Evolutionary conservation across 1,140 invertebrate genomes (phyloP).

Genomic region (Leptestheria dahalacensis): DNA sequence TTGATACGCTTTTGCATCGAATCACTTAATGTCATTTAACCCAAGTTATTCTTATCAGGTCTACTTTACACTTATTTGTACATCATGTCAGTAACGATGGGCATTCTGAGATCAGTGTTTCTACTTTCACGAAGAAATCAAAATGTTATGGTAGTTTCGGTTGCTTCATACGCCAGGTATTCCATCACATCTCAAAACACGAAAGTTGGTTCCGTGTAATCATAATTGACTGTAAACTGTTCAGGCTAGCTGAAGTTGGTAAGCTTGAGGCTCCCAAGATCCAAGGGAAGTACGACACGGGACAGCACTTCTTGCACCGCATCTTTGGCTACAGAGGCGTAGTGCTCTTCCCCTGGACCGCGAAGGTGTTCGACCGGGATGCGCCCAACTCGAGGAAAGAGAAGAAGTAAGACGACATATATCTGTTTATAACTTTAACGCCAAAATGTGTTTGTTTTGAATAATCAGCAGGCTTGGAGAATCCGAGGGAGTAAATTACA

Average conservation of each 20-base stretch:
- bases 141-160: neutral
- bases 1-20: too few species aligned
- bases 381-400: constrained; percentile 40
- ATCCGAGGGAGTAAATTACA: constrained; percentile 29
- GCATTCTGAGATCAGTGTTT: neutral
- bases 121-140: neutral
- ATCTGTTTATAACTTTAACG: neutral
- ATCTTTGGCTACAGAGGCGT: constrained; percentile 93
- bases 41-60: too few species aligned
- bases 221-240: neutral
- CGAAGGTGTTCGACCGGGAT: constrained; percentile 85
- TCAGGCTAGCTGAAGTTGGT: constrained; percentile 61
- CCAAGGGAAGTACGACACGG: constrained; percentile 82
- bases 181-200: neutral
- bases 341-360: constrained; percentile 87
- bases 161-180: neutral
- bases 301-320: constrained; percentile 85
- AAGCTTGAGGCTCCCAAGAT: constrained; percentile 63
- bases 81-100: neutral
- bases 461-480: neutral
- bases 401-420: constrained; percentile 26
- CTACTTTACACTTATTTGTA: too few species aligned
- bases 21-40: too few species aligned
- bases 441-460: neutral
- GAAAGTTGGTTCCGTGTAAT: neutral